Conservation (phyloP, 2,888 invertebrate genomes). For the Crocallis elinguaria region DNA sequence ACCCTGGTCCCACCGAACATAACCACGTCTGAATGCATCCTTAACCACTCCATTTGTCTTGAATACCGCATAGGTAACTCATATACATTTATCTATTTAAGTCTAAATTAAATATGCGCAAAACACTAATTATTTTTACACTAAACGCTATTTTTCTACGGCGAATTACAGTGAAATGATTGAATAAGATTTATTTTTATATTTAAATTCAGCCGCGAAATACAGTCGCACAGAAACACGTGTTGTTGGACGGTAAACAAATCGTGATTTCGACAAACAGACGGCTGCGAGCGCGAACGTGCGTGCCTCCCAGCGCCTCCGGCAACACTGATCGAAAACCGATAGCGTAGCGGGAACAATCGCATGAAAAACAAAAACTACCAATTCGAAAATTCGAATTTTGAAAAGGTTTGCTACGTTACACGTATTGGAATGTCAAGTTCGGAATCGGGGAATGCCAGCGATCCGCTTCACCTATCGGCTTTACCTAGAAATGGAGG, state of each 20-base stretch:
- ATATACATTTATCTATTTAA: neutral
- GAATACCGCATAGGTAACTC: neutral
- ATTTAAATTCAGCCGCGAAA: constrained; percentile 14
- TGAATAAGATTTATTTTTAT: neutral
- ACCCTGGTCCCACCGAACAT: constrained; percentile 38
- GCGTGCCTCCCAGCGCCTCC: constrained; percentile 62
- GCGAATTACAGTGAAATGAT: neutral
- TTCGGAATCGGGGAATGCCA: constrained; percentile 7
- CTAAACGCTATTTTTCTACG: neutral
- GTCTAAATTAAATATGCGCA: neutral
- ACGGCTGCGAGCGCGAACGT: constrained; percentile 48
- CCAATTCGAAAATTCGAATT: constrained; percentile 29
- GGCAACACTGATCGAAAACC: constrained; percentile 71
- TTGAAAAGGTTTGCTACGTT: constrained; percentile 31
- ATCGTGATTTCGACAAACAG: constrained; percentile 32
- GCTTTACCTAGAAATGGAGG: constrained; percentile 7
- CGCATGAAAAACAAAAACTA: constrained; percentile 39
- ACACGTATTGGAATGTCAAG: constrained; percentile 26
- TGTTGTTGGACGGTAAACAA: constrained; percentile 59
- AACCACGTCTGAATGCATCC: constrained; percentile 30
- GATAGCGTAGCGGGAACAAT: constrained; percentile 57
- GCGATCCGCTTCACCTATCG: neutral
- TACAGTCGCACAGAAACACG: constrained; percentile 42
- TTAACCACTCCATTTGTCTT: constrained; percentile 19
- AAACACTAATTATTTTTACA: neutral